Evolutionary conservation across 2,797 vertebrate species (phyloP), one percentile per base, ranked within the genome.

Genomic region (Lagorchestes hirsutus): DNA sequence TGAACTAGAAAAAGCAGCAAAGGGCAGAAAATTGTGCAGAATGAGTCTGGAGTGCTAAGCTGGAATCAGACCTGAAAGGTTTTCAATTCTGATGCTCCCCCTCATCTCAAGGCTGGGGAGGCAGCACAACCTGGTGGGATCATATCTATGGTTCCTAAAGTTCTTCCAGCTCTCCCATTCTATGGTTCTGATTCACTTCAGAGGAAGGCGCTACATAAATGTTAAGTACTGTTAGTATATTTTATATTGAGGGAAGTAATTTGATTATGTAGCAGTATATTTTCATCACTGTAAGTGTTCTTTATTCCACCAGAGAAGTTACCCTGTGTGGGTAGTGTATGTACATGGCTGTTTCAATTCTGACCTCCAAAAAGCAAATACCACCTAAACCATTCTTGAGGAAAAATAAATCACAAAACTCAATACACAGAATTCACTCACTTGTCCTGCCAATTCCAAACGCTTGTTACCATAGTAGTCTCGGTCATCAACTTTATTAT

Each of bases 401-500:
- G 90, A 46, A 59, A 59, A 34, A 9, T 5, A 95, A 97, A 96
- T 95, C 74, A 16, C 29, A 95, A 94, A 96, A 93, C 90, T 29
- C 14, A 93, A 12, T 92, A 62, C 0, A 91, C 96, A 94, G 74
- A 54, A 93, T 92, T 59, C 87, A 97, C 95, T 96, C 98, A 99
- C 99, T 99, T 99, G 99, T 95, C 99, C 99, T n/a, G 99, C 99
- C 98, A 99, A 97, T 97, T 99, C 99, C 95, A 99, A 98, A 97
- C 99, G 99, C 97, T 99, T 99, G 99, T 99, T 99, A 93, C 99
- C 99, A 56, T 99, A 99, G 98, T 99, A 99, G 98, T 99, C 99
- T 97, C 99, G 98, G 99, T 99, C 99, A 1, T 99, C 99, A 91
- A 99, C 99, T 98, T 99, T 99, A 98, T 99, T 99, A 96, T 99